Conservation (phyloP, 2,113 vertebrate species). For the Mesoclemmys tuberculata region DNA sequence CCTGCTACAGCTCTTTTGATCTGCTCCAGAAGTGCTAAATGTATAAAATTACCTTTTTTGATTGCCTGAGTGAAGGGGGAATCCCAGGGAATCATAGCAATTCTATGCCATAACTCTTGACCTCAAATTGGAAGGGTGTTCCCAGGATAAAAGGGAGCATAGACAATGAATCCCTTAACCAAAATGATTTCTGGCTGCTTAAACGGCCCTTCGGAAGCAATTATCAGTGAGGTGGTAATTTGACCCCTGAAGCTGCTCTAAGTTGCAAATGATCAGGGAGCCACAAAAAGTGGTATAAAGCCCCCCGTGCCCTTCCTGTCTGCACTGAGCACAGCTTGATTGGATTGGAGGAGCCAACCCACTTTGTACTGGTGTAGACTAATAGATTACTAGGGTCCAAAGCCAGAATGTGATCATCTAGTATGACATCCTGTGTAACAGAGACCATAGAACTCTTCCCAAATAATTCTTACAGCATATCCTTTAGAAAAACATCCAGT, state of each 20-base stretch:
- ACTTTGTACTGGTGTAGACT: background rate
- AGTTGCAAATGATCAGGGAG: background rate
- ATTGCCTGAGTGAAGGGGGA: background rate
- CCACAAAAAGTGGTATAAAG: background rate
- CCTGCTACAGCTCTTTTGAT: background rate
- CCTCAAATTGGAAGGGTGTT: background rate
- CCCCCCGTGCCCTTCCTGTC: accelerated
- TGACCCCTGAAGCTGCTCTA: background rate
- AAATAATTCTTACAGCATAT: background rate
- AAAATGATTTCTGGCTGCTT: background rate
- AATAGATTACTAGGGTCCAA: background rate
- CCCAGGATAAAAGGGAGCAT: background rate
- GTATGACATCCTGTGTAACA: background rate
- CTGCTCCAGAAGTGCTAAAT: background rate
- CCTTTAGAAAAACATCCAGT: background rate
- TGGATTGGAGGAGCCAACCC: background rate
- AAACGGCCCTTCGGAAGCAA: background rate
- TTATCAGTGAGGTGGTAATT: background rate
- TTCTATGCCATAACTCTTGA: background rate
- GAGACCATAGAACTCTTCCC: background rate
- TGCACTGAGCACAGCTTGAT: background rate
- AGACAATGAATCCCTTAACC: background rate
- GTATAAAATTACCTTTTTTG: background rate
- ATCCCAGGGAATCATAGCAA: background rate
- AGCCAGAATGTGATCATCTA: background rate